These are phyloP conservation scores for Crossaster papposus DNA, from an alignment of 53 echinoderm and acorn worm genomes.

Conservation along the genomic window DNA sequence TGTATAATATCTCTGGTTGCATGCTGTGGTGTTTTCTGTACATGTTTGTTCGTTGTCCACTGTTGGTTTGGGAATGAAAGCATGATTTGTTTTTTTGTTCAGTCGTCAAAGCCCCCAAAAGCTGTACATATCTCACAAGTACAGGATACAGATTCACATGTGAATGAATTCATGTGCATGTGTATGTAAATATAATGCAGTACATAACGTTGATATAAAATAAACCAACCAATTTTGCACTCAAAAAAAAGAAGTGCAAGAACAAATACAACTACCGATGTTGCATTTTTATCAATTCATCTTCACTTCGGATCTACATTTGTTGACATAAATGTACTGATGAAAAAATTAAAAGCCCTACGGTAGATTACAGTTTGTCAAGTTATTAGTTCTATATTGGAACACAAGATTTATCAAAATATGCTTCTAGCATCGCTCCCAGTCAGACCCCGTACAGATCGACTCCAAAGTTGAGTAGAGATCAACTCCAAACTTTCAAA, in stretches of 20 bases:
- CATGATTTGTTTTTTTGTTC: background rate
- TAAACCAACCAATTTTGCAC: no score
- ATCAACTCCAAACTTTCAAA: background rate
- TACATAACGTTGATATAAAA: no score
- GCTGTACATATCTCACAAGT: background rate
- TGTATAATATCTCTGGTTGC: background rate
- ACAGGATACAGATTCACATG: background rate
- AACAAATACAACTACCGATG: no score
- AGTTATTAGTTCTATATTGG: background rate
- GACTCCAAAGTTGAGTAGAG: background rate
- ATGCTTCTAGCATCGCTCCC: background rate
- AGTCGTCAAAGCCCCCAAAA: background rate
- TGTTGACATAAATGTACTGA: no score
- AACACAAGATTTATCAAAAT: background rate
- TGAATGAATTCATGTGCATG: no score
- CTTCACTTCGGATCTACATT: no score
- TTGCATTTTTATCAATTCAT: no score
- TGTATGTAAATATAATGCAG: no score
- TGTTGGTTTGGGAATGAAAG: background rate
- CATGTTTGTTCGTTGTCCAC: background rate
- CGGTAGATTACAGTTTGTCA: background rate
- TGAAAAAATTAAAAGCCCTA: no score
- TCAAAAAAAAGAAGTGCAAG: no score
- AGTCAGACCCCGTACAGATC: background rate
- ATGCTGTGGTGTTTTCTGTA: background rate